Base-by-base conservation (phyloP, 2,113 vertebrate genomes). In the Cryptotis parvus region DNA sequence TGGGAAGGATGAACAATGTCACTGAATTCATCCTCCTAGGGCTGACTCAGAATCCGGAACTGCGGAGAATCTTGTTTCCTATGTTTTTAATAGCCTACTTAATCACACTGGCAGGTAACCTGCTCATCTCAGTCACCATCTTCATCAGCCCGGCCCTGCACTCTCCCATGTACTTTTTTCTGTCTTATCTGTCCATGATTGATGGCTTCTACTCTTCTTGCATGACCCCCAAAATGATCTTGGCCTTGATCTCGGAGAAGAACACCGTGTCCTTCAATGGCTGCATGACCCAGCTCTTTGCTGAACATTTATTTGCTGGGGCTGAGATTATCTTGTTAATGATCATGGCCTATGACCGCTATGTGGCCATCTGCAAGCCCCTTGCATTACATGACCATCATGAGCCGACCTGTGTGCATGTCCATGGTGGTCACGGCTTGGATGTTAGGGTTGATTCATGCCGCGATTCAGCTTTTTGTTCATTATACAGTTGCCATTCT, bases 141-240 rank as follows among this genome's bases (percentile, higher is more conserved):
- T 87, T 92, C n/a, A 41, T 90, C 52, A 90, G 90, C 9, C 90
- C 94, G 2, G 22, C 73, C 68, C 35, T 94, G 27, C 26, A 14
- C 2, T 90, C 86, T 16, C 90, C 94, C 76, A 79, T 92, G 92
- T 95, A 93, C 76, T 89, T 78, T 35, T 95, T 93, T 27, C 80
- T 92, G 12, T 86, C 82, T 16, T 93, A 16, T 29, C 58, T 93
- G 29, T 82, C 85, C 55, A 66, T 93, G 2, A 82, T 63, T 61
- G 92, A 93, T 41, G 39, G 63, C 29, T 70, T 85, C 16, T 95
- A 86, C 70, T 85, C 94, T 77, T 89, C 94, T 37, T 75, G 70
- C 80, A 86, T 73, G 70, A 75, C 43, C 20, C 92, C 94, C 52
- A 72, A 72, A 39, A 72, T 72, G 69, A 72, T 78, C 69, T 72